Percentiles rank a stretch among this genome's conserved stretches.
Conservation (phyloP, 2,113 vertebrate genomes). For the Hiodon alosoides region DNA sequence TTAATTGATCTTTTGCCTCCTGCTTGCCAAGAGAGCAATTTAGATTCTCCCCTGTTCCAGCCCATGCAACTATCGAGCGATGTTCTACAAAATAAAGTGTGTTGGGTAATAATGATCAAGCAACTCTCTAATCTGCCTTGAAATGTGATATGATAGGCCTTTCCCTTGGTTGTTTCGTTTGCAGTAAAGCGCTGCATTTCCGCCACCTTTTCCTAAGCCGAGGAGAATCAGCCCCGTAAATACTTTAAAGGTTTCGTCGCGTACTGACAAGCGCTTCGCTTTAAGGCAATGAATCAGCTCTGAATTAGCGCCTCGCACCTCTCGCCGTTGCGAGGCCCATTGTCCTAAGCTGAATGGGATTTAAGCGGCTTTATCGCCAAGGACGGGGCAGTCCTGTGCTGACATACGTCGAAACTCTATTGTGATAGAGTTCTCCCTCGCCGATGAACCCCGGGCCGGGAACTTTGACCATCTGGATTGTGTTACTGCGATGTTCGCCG, state of each 20-base stretch:
- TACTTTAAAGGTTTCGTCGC: not conserved
- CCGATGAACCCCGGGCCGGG: too few relatives aligned
- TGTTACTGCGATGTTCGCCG: too few relatives aligned
- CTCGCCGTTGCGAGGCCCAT: slow-evolving; percentile 10
- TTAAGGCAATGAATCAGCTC: slow-evolving; percentile 19
- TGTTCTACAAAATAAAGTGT: slow-evolving; percentile 42
- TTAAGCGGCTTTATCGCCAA: slow-evolving; percentile 3
- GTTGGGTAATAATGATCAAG: slow-evolving; percentile 40
- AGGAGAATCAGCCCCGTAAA: not conserved
- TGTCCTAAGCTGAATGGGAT: slow-evolving; percentile 2
- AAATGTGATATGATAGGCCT: slow-evolving; percentile 35
- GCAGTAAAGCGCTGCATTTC: slow-evolving; percentile 19
- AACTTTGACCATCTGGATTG: too few relatives aligned
- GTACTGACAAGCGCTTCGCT: slow-evolving; percentile 15
- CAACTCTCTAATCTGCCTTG: slow-evolving; percentile 36
- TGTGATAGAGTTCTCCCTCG: not conserved
- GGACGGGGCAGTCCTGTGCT: not conserved
- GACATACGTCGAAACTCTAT: not conserved
- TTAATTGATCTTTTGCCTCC: slow-evolving; percentile 55
- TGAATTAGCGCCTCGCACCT: slow-evolving; percentile 10
- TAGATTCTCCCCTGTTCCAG: slow-evolving; percentile 19
- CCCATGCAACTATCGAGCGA: slow-evolving; percentile 29
- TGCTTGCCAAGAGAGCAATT: slow-evolving; percentile 42
- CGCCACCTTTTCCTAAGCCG: slow-evolving; percentile 3
- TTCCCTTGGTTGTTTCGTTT: slow-evolving; percentile 18